Base-by-base conservation (phyloP, 2,888 invertebrate species). In the Cheiracanthium punctorium region DNA sequence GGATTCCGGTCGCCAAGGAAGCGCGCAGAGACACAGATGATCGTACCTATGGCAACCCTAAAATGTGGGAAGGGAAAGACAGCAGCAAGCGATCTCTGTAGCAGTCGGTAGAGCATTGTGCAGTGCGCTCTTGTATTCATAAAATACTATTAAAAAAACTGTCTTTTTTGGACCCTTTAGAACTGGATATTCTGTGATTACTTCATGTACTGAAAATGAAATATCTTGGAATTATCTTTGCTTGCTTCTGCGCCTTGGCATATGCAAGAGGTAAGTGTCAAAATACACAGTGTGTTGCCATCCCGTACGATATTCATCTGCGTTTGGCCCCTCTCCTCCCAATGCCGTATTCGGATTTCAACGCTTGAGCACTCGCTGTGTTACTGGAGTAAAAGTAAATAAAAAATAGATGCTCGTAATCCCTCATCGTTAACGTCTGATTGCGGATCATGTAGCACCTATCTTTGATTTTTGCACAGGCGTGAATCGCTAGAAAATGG, bases 151-250 rank as follows among this genome's bases (percentile, higher is more conserved):
- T n/a, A 20, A 72, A 74, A 79, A 69, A 67, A 69, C 37, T 12
- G 20, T 48, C 37, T 82, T 48, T 82, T 77, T 77, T 64, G 67
- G 48, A 71, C 52, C 52, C 48, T 69, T 37, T 67, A 69, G 79
- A 85, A 79, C 84, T 85, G 84, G 84, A 85, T 85, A 79, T 73
- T 77, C 79, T 80, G 84, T 84, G 82, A 79, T 69, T 69, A 79
- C 72, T 30, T 70, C 69, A 85, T 85, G 84, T 70, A 77, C 28
- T 85, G 74, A 70, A 37, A 70, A 85, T 85, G 84, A 85, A 79
- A 67, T 79, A 79, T 58, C 79, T 85, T 74, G 84, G 84, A 85
- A 85, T 85, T 74, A 79, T 85, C 70, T 58, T 79, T 67, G 72
- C 74, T 41, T 85, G 72, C 84, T 52, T 85, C 52, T 12, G 73